These are phyloP conservation scores for Penaeus chinensis DNA, from an alignment of 1,140 invertebrate genomes.

Conservation along the genomic window DNA sequence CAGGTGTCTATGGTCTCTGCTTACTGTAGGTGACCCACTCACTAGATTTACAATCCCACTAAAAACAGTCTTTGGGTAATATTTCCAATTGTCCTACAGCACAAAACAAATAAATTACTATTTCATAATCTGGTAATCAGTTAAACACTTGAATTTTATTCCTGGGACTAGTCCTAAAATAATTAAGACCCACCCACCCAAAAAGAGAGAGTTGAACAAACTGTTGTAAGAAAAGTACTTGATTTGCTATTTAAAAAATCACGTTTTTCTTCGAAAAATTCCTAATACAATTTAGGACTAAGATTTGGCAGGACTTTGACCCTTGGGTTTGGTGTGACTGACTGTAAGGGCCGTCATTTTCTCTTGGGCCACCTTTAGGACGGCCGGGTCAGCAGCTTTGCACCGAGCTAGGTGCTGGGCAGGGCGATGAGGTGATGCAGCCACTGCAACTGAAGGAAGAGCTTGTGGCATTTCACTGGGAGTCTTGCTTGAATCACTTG, in stretches of 20 bases:
- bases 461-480: constrained; percentile 37
- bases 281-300: constrained; percentile 34
- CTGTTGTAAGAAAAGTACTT: too few species aligned
- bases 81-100: constrained; percentile 16
- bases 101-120: neutral
- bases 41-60: neutral
- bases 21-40: constrained; percentile 15
- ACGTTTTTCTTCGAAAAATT: neutral
- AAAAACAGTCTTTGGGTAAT: constrained; percentile 16
- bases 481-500: constrained; percentile 35
- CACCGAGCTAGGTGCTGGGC: constrained; percentile 43
- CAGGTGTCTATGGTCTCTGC: neutral
- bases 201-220: too few species aligned
- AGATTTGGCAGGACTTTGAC: constrained; percentile 49
- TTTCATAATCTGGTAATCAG: neutral
- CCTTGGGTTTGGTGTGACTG: constrained; percentile 20
- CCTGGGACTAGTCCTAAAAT: too few species aligned
- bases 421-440: constrained; percentile 45
- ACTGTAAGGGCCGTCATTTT: constrained; percentile 33
- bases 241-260: constrained; percentile 1
- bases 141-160: neutral
- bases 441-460: constrained; percentile 49
- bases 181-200: too few species aligned
- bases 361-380: constrained; percentile 39
- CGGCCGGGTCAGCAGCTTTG: constrained; percentile 1